These are phyloP conservation scores for Onchidella celtica DNA, from an alignment of 2,888 invertebrate genomes.

Conservation along the genomic window DNA sequence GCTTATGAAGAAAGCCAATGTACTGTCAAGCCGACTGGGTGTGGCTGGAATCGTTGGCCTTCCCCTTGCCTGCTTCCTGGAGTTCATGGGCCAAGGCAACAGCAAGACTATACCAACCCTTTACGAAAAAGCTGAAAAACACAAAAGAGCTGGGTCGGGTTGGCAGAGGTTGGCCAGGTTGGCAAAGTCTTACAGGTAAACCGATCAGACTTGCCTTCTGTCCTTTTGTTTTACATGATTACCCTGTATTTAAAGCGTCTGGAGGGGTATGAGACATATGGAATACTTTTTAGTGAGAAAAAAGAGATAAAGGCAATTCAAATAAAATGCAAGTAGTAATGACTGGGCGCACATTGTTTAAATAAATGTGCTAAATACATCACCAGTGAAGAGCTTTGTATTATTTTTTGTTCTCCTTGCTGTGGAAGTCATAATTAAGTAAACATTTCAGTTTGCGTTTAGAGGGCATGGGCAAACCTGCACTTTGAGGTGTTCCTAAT, in stretches of 20 bases:
- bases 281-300: no score
- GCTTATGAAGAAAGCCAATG: not conserved
- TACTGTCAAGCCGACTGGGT: not conserved
- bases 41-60: constrained; percentile 12
- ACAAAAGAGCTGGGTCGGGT: constrained; percentile 32
- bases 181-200: constrained; percentile 26
- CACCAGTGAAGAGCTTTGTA: no score
- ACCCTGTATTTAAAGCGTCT: no score
- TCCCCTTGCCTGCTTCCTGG: constrained; percentile 12
- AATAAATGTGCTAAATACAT: no score
- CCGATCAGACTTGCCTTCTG: no score
- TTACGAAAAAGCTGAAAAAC: constrained; percentile 13
- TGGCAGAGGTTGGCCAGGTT: constrained; percentile 41
- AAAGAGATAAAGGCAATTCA: not conserved
- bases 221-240: no score
- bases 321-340: not conserved
- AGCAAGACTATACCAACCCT: constrained; percentile 28
- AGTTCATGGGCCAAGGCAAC: constrained; percentile 44
- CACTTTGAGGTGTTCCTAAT: no score
- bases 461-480: no score
- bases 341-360: not conserved
- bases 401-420: no score
- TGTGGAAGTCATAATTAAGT: no score
- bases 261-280: no score
- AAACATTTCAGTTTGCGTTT: no score